These are phyloP conservation scores for Podarcis siculus DNA, from an alignment of 2,797 vertebrate genomes.

Conservation along the genomic window DNA sequence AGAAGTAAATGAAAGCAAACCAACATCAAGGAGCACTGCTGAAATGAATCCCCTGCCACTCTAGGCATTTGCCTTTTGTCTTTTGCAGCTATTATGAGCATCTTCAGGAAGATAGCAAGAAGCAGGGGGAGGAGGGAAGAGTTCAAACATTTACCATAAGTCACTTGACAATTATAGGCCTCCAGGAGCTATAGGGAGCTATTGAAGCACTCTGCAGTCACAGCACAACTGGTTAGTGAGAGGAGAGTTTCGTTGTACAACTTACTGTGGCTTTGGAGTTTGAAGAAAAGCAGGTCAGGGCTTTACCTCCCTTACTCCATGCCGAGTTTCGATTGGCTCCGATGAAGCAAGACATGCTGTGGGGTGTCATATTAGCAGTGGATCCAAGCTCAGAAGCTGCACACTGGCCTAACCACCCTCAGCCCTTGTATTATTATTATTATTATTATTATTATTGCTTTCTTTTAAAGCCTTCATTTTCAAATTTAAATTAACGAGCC, in stretches of 20 bases:
- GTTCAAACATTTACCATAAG: constrained; percentile 3
- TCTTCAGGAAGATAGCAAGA: constrained; percentile 2
- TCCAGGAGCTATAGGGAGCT: neutral
- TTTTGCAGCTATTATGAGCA: neutral
- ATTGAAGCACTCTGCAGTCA: constrained; percentile 13
- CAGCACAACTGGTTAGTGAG: neutral
- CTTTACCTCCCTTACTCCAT: constrained; percentile 3
- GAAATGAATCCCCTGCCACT: neutral
- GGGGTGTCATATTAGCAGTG: neutral
- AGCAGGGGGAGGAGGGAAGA: constrained; percentile 14
- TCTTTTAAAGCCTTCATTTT: neutral
- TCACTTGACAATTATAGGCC: neutral
- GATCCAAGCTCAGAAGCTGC: neutral
- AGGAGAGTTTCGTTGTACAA: constrained; percentile 4
- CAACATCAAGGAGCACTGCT: neutral
- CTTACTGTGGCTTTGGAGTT: neutral
- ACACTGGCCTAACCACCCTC: neutral
- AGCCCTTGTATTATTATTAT: neutral
- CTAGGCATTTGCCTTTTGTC: neutral
- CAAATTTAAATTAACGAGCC: constrained; percentile 35
- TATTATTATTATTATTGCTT: neutral
- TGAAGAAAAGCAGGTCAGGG: constrained; percentile 7
- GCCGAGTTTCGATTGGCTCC: constrained; percentile 9
- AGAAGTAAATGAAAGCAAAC: constrained; percentile 18
- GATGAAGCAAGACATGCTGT: constrained; percentile 5